Conservation (phyloP, 2,797 vertebrate genomes). For the Poecilia velifera region DNA sequence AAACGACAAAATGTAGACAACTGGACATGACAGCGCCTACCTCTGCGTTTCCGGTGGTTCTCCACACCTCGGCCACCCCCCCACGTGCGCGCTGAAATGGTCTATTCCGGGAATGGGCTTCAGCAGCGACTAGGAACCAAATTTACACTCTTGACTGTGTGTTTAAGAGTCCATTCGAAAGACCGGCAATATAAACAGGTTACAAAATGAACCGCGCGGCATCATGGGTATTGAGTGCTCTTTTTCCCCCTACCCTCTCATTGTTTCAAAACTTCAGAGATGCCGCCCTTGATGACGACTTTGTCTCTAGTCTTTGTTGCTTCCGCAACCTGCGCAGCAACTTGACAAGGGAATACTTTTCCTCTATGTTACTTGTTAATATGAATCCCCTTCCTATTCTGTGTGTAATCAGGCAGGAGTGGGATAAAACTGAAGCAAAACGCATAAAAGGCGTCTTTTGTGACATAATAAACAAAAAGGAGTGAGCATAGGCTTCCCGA, state of each 20-base stretch:
- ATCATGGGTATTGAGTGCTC: conserved; percentile 30
- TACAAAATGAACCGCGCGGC: conserved; percentile 24
- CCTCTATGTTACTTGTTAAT: not conserved
- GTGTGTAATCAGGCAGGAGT: not conserved
- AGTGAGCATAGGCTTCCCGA: not conserved
- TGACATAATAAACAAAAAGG: not conserved
- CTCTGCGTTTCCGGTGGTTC: conserved; percentile 35
- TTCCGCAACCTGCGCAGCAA: not conserved
- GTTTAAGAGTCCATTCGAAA: not conserved
- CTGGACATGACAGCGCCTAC: conserved; percentile 39
- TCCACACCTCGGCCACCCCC: conserved; percentile 29
- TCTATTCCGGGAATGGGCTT: conserved; percentile 33
- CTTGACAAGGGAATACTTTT: not conserved
- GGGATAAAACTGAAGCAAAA: not conserved
- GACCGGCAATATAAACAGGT: not conserved
- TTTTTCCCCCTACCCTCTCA: not conserved
- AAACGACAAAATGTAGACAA: not conserved
- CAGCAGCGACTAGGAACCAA: not conserved
- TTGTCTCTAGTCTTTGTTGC: not conserved
- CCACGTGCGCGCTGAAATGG: conserved; percentile 15
- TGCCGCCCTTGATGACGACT: not conserved
- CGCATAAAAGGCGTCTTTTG: not conserved
- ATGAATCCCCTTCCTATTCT: not conserved
- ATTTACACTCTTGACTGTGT: not conserved
- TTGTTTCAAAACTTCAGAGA: conserved; percentile 10